phyloP scores from a whole-genome alignment of 1,140 invertebrate species.

The Dendrolimus kikuchii region DNA sequence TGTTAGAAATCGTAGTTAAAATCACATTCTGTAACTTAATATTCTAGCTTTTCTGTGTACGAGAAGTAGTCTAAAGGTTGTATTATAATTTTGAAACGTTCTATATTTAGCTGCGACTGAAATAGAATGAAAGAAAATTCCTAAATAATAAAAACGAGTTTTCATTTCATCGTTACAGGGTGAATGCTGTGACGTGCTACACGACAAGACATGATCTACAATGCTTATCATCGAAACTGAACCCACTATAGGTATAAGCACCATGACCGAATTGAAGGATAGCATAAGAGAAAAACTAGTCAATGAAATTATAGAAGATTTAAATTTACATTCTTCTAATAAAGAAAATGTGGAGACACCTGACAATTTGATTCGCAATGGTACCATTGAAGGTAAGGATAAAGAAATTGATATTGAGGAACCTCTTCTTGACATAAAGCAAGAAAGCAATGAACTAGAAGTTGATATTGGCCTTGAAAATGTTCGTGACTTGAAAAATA shows the following conservation, averaged over 20 bases:
- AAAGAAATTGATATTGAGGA: background rate
- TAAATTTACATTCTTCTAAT: no score
- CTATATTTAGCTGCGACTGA: no score
- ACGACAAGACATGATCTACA: slow-evolving; percentile 39
- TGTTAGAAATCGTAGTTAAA: no score
- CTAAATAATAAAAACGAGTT: background rate
- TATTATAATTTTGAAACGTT: no score
- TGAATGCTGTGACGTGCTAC: background rate
- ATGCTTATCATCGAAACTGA: slow-evolving; percentile 59
- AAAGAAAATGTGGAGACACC: slow-evolving; percentile 7
- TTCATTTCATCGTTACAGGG: slow-evolving; percentile 15
- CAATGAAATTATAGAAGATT: slow-evolving; percentile 23
- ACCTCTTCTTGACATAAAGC: background rate
- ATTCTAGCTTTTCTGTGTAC: no score
- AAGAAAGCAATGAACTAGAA: background rate
- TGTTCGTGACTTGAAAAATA: no score
- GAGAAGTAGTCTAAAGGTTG: no score
- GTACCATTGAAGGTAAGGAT: background rate
- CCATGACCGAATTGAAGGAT: slow-evolving; percentile 41
- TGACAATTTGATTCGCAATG: background rate
- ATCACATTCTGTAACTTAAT: no score
- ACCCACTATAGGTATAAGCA: slow-evolving; percentile 29
- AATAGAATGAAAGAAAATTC: no score
- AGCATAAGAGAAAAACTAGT: slow-evolving; percentile 29
- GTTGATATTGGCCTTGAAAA: background rate